Percentiles rank a stretch among this genome's conserved stretches.
Conservation (phyloP, 2,797 vertebrate genomes). For the Pangasius macronema region DNA sequence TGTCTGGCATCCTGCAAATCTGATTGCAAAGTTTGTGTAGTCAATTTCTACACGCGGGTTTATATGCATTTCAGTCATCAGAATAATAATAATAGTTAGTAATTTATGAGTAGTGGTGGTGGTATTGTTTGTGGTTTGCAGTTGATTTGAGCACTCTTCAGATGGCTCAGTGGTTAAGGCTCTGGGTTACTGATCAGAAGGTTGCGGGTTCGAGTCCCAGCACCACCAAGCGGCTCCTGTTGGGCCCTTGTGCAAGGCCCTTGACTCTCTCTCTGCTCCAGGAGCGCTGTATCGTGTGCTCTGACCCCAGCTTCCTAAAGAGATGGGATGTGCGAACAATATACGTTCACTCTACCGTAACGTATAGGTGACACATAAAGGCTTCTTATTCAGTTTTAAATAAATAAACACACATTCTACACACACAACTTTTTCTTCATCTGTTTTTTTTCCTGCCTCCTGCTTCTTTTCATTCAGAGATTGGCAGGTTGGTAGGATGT, state of each 20-base stretch:
- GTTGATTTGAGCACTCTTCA: background rate
- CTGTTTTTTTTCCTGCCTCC: background rate
- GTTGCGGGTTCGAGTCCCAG: too few species aligned
- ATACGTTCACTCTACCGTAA: too few species aligned
- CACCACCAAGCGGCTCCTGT: too few species aligned
- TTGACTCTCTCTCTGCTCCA: too few species aligned
- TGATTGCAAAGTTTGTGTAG: background rate
- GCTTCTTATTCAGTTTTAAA: background rate
- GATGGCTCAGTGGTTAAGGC: too few species aligned
- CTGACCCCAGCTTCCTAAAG: too few species aligned
- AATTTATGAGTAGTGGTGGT: background rate
- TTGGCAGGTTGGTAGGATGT: background rate
- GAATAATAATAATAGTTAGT: too few species aligned
- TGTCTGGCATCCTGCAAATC: background rate
- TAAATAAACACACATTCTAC: background rate
- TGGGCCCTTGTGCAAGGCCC: too few species aligned
- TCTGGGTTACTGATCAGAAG: too few species aligned
- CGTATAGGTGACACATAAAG: too few species aligned
- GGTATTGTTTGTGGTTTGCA: background rate
- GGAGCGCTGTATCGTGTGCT: too few species aligned
- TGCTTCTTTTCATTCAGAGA: background rate
- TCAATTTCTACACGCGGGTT: background rate
- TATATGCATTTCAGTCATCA: background rate
- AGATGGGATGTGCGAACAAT: too few species aligned
- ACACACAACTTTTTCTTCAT: background rate